Conservation (phyloP, 2,888 invertebrate genomes). For the Thelaira solivaga region DNA sequence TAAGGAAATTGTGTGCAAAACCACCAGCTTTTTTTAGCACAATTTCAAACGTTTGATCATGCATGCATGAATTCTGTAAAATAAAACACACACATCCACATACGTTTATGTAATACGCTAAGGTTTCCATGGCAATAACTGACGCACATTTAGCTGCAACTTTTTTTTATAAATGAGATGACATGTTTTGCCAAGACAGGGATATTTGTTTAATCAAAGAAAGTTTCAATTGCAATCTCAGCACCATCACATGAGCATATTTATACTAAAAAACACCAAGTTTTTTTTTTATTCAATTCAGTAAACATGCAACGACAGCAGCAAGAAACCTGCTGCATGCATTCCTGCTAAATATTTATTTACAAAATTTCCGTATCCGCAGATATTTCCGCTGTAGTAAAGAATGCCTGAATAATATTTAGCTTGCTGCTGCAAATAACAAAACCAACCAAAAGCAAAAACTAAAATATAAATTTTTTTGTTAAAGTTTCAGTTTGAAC, state of each 20-base stretch:
- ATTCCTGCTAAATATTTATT: too few relatives aligned
- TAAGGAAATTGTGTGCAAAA: slow-evolving; percentile 53
- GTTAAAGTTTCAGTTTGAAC: slow-evolving; percentile 5
- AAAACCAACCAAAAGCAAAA: not conserved
- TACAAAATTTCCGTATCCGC: slow-evolving; percentile 9
- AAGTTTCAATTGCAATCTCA: slow-evolving; percentile 15
- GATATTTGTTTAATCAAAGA: slow-evolving; percentile 43
- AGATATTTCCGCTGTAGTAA: slow-evolving; percentile 11
- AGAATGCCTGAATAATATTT: slow-evolving; percentile 27
- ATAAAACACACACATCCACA: not conserved
- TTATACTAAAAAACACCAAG: not conserved
- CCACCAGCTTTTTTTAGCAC: slow-evolving; percentile 29
- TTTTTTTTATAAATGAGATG: not conserved
- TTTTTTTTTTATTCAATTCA: not conserved
- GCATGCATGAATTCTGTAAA: not conserved
- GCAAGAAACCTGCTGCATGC: not conserved
- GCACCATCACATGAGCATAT: not conserved
- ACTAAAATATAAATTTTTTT: not conserved
- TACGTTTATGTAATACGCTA: not conserved
- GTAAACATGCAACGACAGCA: not conserved
- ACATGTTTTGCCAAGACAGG: too few relatives aligned
- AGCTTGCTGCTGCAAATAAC: not conserved
- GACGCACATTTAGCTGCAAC: slow-evolving; percentile 2
- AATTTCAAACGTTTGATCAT: slow-evolving; percentile 35
- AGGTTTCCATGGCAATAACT: too few relatives aligned